phyloP scores from a whole-genome alignment of 2,797 vertebrate genomes.

The Trematomus bernacchii region DNA sequence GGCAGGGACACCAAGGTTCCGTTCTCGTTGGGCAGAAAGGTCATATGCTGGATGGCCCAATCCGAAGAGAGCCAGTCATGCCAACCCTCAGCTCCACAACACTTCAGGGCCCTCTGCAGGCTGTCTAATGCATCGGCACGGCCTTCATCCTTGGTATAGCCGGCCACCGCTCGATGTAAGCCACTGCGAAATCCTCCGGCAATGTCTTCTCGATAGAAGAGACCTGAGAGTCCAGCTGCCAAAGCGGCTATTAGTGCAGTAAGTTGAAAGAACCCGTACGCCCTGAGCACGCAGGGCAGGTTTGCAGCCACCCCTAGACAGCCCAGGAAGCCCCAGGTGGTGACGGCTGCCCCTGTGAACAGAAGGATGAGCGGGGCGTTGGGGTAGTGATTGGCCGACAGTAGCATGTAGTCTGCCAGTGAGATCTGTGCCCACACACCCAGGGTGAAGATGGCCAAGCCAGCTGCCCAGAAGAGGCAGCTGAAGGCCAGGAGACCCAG shows the following conservation, averaged over 20 bases:
- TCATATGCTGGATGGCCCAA: slow-evolving; percentile 84
- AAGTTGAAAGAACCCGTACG: slow-evolving; percentile 89
- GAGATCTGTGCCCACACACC: slow-evolving; percentile 91
- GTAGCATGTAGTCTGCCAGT: slow-evolving; percentile 87
- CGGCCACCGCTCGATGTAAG: slow-evolving; percentile 84
- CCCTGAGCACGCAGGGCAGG: slow-evolving; percentile 86
- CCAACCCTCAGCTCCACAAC: slow-evolving; percentile 91
- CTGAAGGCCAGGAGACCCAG: slow-evolving; percentile 91
- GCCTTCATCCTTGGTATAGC: slow-evolving; percentile 88
- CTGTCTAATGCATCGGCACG: slow-evolving; percentile 88
- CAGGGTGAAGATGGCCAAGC: slow-evolving; percentile 89
- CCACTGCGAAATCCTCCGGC: slow-evolving; percentile 90
- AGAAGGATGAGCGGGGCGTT: slow-evolving; percentile 89
- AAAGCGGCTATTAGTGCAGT: slow-evolving; percentile 85
- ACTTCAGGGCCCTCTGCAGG: slow-evolving; percentile 88
- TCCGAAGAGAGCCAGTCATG: slow-evolving; percentile 90
- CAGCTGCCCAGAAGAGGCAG: slow-evolving; percentile 92
- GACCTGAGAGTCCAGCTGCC: slow-evolving; percentile 87
- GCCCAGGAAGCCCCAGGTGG: slow-evolving; percentile 92
- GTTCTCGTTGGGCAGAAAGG: slow-evolving; percentile 72
- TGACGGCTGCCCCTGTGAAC: slow-evolving; percentile 84
- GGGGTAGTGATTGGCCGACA: slow-evolving; percentile 88
- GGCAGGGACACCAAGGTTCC: slow-evolving; percentile 86
- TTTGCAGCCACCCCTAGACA: slow-evolving; percentile 91
- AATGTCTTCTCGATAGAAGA: slow-evolving; percentile 89